Evolutionary conservation across 2,797 vertebrate genomes (phyloP), one percentile per base, ranked within the genome.

Genomic region (Myotis myotis): DNA sequence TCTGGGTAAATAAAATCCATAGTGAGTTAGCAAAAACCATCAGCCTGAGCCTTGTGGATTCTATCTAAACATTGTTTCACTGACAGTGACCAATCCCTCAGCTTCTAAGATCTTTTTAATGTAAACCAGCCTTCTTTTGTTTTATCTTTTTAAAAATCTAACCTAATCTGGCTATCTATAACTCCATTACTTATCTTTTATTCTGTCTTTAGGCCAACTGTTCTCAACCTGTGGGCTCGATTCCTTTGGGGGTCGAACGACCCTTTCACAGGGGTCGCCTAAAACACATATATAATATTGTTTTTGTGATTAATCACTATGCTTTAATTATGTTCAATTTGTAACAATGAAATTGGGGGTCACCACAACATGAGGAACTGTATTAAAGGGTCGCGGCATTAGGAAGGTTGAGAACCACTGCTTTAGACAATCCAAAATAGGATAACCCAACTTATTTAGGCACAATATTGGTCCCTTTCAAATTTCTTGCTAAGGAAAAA

Each of bases 81-180:
- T 22, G 66, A 51, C 6, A 9, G 12, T 66, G 30, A 47, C 36
- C 2, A 2, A 57, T 38, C 60, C 83, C 33, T 95, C 72, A 49
- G 38, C 22, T 88, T 47, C 57, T 62, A 79, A 74, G 30, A 4
- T 82, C 20, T 91, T 96, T 91, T 89, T 88, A 53, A 93, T 74
- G 87, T 23, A 91, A 91, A 91, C 15, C n/a, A 64, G 4, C 1
- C 51, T 81, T 95, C 79, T 95, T 94, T 57, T 68, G 85, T 57
- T 79, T 81, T 64, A 94, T 83, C 83, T 92, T 88, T 90, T 78
- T 10, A 22, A 83, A 81, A 64, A 78, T 88, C 23, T 76, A 70
- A 72, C 33, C 49, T 74, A 12, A 66, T 85, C 33, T 80, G 30
- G 9, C 23, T 89, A 51, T 60, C 60, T 68, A 12, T 70, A 85